Evolutionary conservation across 30 jellyfish, hydroid and myxozoan species (phyloP).

Genomic region (Rhopilema esculentum): DNA sequence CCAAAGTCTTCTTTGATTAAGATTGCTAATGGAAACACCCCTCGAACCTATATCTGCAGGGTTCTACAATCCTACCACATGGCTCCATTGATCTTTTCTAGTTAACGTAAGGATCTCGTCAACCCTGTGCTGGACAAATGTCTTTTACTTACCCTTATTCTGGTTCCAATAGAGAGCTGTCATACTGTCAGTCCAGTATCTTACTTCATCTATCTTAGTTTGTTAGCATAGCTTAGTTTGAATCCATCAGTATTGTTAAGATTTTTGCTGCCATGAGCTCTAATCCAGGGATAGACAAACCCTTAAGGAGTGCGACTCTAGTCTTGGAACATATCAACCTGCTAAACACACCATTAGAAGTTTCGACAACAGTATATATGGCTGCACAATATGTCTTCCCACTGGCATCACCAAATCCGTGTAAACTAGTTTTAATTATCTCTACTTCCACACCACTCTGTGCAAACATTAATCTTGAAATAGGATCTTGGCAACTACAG

Average conservation of each 20-base stretch:
- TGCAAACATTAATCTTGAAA: conserved; percentile 23
- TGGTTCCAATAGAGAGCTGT: conserved; percentile 42
- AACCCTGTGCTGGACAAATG: conserved; percentile 50
- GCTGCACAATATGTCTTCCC: conserved; percentile 46
- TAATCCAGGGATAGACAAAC: conserved; percentile 33
- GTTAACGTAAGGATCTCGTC: conserved; percentile 28
- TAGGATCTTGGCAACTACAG: conserved; percentile 30
- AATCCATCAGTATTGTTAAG: conserved; percentile 3
- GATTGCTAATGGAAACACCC: conserved; percentile 54
- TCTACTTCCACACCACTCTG: neutral
- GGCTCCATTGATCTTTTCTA: conserved; percentile 16
- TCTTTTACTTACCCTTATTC: conserved; percentile 31
- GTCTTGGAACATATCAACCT: conserved; percentile 41
- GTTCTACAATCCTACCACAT: conserved; percentile 23
- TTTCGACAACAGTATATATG: conserved; percentile 7
- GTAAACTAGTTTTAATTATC: conserved; percentile 7
- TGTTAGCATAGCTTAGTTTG: neutral
- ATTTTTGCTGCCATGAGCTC: conserved; percentile 45
- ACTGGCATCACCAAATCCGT: conserved; percentile 54
- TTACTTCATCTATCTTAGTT: conserved; percentile 7
- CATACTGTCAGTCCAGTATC: conserved; percentile 43
- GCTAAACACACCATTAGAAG: conserved; percentile 22
- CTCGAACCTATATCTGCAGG: conserved; percentile 75
- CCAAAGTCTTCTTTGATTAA: conserved; percentile 59
- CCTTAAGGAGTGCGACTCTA: conserved; percentile 47